Conservation (phyloP, 2,888 invertebrate genomes). For the Noctuana brunneofusca region DNA sequence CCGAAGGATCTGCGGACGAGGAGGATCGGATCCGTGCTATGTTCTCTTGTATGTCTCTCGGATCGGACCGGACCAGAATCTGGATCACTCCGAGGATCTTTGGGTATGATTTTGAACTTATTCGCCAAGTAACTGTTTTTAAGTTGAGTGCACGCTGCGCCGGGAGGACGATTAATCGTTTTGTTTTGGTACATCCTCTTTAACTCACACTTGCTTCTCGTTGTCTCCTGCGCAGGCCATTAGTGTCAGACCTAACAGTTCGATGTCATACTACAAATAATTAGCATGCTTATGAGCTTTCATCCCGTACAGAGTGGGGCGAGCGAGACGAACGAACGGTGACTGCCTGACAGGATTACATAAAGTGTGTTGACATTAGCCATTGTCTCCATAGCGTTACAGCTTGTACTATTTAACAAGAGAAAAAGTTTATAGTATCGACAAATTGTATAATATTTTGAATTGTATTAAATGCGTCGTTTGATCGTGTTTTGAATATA, state of each 20-base stretch:
- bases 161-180: constrained; percentile 57
- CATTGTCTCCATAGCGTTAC: constrained; percentile 17
- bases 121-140: constrained; percentile 64
- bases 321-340: constrained; percentile 27
- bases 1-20: constrained; percentile 44
- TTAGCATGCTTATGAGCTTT: constrained; percentile 64
- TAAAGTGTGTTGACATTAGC: constrained; percentile 9
- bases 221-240: constrained; percentile 54
- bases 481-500: constrained; percentile 45
- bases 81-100: constrained; percentile 55
- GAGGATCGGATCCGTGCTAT: constrained; percentile 33
- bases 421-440: constrained; percentile 36
- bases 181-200: constrained; percentile 52
- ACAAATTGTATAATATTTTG: constrained; percentile 43
- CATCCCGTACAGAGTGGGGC: constrained; percentile 42
- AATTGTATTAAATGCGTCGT: constrained; percentile 42
- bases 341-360: constrained; percentile 19
- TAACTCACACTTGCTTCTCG: constrained; percentile 73
- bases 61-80: constrained; percentile 51
- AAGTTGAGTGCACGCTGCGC: constrained; percentile 77
- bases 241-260: constrained; percentile 60
- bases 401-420: constrained; percentile 14
- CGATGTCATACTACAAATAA: constrained; percentile 40
- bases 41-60: constrained; percentile 38
- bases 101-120: constrained; percentile 78